phyloP scores from a whole-genome alignment of 1,140 invertebrate genomes.

The Harlomillsia oculata region DNA sequence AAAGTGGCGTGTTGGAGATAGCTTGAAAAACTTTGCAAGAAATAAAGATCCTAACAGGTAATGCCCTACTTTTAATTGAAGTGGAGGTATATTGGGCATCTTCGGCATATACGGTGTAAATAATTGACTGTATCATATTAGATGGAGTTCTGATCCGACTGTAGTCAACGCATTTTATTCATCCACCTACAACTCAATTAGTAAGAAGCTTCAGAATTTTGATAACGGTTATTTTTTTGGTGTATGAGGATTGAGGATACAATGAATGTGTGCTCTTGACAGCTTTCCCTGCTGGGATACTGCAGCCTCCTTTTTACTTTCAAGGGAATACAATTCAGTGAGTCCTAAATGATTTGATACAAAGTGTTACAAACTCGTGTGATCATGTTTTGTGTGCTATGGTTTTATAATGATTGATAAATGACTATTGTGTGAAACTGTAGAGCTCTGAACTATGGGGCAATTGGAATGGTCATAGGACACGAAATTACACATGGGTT shows the following conservation, averaged over 20 bases:
- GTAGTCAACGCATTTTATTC: conserved; percentile 2
- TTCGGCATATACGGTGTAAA: neutral
- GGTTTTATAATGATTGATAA: neutral
- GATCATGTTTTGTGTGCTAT: conserved; percentile 8
- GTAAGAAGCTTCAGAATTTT: neutral
- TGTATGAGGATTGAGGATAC: no score
- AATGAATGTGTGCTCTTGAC: no score
- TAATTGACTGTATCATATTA: neutral
- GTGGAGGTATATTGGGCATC: no score
- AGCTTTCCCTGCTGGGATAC: conserved; percentile 63
- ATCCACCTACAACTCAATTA: conserved; percentile 3
- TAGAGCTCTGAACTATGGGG: conserved; percentile 38
- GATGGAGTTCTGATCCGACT: neutral
- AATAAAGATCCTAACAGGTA: conserved; percentile 1
- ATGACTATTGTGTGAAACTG: neutral
- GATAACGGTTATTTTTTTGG: neutral
- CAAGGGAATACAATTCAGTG: conserved; percentile 43
- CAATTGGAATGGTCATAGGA: conserved; percentile 16
- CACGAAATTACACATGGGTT: conserved; percentile 21
- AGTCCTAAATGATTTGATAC: neutral
- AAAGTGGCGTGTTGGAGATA: neutral
- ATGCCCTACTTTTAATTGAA: no score
- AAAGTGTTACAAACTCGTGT: neutral
- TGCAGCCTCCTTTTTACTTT: conserved; percentile 61
- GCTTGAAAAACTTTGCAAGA: neutral